A percentile compares a stretch with the other conserved stretches of the same genome.
These are phyloP conservation scores for Pandion haliaetus DNA, from an alignment of 2,113 vertebrate genomes.

Conservation along the genomic window DNA sequence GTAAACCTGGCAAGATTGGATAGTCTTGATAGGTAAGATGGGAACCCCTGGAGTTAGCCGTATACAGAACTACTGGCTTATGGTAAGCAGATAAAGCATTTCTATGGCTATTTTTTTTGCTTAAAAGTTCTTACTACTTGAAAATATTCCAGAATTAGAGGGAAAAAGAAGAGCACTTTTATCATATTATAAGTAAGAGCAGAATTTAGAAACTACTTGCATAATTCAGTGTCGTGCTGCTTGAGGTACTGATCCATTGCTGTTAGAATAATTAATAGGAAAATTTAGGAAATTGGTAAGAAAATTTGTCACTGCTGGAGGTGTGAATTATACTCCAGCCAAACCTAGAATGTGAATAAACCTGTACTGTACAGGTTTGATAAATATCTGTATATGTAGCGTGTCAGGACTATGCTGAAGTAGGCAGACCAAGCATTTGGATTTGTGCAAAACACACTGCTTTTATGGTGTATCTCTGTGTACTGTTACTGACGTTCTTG, in stretches of 20 bases:
- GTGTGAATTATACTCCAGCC: neutral
- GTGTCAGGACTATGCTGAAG: neutral
- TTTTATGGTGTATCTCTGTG: neutral
- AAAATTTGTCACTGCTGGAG: neutral
- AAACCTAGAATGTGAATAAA: neutral
- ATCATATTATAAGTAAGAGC: neutral
- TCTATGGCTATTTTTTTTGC: neutral
- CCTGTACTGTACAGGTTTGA: neutral
- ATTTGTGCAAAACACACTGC: neutral
- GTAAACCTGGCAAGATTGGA: neutral
- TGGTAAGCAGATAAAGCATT: neutral
- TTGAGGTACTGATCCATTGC: neutral
- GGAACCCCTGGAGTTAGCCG: neutral
- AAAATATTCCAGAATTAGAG: neutral
- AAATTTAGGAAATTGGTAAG: neutral
- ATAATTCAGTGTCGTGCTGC: neutral
- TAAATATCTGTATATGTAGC: neutral
- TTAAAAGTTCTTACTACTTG: neutral
- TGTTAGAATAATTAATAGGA: neutral
- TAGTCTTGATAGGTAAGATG: neutral
- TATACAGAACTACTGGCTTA: neutral
- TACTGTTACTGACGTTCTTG: neutral
- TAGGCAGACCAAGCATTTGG: neutral
- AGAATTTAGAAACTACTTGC: neutral
- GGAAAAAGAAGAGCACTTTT: neutral